These are phyloP conservation scores for Cricetomys ansorgei DNA, from an alignment of 2,113 vertebrate species.

Conservation along the genomic window DNA sequence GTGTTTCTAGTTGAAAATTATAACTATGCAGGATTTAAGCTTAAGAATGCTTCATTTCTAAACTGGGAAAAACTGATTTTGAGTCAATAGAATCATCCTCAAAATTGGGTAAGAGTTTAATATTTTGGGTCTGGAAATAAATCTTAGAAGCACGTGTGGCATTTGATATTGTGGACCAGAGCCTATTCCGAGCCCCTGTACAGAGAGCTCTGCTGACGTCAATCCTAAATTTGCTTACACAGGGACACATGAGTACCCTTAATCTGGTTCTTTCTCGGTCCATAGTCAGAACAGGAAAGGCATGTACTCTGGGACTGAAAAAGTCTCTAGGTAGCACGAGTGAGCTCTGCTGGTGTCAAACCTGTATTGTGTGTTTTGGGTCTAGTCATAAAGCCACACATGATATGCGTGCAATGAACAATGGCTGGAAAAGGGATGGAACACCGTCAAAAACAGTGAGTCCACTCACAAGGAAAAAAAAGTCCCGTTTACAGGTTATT, in stretches of 20 bases:
- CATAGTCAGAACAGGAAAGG: constrained; percentile 36
- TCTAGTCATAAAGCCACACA: background rate
- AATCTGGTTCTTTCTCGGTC: constrained; percentile 16
- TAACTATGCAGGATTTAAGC: constrained; percentile 60
- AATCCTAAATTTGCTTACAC: constrained; percentile 2
- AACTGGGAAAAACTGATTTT: constrained; percentile 73
- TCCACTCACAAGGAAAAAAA: constrained; percentile 8
- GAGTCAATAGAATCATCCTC: constrained; percentile 50
- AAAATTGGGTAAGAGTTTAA: constrained; percentile 64
- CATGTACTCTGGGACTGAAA: background rate
- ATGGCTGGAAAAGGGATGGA: background rate
- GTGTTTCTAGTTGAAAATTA: constrained; percentile 48
- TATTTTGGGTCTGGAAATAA: constrained; percentile 34
- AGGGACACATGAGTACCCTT: background rate
- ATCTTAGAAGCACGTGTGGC: constrained; percentile 50
- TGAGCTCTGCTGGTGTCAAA: background rate
- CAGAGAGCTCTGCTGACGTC: constrained; percentile 35
- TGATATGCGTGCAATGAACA: background rate
- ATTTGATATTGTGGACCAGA: constrained; percentile 25
- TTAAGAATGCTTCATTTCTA: constrained; percentile 63
- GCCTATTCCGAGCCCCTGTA: constrained; percentile 25
- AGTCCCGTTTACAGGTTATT: background rate
- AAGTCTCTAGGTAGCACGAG: background rate
- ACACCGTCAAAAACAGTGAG: background rate
- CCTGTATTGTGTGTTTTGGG: background rate